A percentile compares a stretch with the other conserved stretches of the same genome.
These are phyloP conservation scores for Rhamphomyia laevipes DNA, from an alignment of 2,888 invertebrate species.

Conservation along the genomic window DNA sequence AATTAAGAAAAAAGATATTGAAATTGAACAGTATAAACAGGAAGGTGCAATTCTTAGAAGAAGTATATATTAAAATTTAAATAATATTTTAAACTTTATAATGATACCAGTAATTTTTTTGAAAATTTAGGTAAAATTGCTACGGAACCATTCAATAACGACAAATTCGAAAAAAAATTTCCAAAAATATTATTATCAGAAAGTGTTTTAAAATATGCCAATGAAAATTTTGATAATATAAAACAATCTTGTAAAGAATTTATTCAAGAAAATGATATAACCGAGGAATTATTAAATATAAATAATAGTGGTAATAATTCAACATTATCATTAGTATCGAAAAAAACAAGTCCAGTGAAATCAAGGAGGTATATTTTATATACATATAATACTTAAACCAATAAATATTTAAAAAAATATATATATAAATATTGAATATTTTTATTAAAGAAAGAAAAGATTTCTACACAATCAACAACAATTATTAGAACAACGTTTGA, in stretches of 20 bases:
- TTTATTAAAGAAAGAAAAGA: neutral
- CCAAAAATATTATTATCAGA: neutral
- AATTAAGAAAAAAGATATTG: constrained; percentile 28
- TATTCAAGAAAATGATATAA: neutral
- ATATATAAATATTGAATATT: neutral
- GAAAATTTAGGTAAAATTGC: constrained; percentile 1
- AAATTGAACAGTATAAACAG: constrained; percentile 26
- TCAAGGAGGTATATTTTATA: too few relatives aligned
- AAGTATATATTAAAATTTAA: constrained; percentile 17
- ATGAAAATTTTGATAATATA: neutral
- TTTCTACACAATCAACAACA: neutral
- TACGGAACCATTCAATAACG: constrained; percentile 1
- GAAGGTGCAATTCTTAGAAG: constrained; percentile 26
- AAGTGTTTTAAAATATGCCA: neutral
- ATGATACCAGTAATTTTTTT: neutral
- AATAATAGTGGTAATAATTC: neutral
- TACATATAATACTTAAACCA: too few relatives aligned
- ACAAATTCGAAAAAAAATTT: neutral
- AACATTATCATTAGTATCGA: too few relatives aligned
- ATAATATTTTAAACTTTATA: neutral
- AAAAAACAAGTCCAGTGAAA: too few relatives aligned
- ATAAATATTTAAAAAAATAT: too few relatives aligned
- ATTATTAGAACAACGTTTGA: neutral
- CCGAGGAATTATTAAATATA: too few relatives aligned
- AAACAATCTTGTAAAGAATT: neutral